These are phyloP conservation scores for Sebastes paucispinis DNA, from an alignment of 2,797 vertebrate genomes.

Conservation along the genomic window DNA sequence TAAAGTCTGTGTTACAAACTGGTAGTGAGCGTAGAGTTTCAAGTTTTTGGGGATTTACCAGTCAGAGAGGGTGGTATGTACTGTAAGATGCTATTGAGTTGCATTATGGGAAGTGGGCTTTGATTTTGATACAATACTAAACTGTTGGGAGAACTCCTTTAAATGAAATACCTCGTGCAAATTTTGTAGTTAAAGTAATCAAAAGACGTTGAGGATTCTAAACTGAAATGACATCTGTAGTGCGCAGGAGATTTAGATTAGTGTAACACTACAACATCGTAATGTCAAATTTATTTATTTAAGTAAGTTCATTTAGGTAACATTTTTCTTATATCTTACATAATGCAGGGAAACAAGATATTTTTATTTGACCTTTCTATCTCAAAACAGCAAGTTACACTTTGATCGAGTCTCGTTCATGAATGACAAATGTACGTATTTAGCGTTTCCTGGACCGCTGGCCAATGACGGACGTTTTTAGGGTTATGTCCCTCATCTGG, in stretches of 20 bases:
- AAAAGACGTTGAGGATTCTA: too few relatives aligned
- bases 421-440: not conserved
- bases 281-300: not conserved
- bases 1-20: not conserved
- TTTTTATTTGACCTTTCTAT: too few relatives aligned
- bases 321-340: too few relatives aligned
- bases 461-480: not conserved
- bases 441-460: not conserved
- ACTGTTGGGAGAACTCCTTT: not conserved
- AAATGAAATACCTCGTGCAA: not conserved
- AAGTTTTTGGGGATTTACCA: not conserved
- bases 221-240: not conserved
- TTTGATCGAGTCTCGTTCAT: not conserved
- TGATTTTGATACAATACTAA: not conserved
- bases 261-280: not conserved
- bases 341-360: too few relatives aligned
- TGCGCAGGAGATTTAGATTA: too few relatives aligned
- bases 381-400: too few relatives aligned
- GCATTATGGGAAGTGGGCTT: not conserved
- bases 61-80: not conserved
- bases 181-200: not conserved
- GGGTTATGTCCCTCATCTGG: rapidly evolving
- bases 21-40: not conserved
- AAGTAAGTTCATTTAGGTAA: not conserved
- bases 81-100: not conserved